Evolutionary conservation across 2,888 invertebrate genomes (phyloP).

Genomic region (Scaptomyza caliginosa): DNA sequence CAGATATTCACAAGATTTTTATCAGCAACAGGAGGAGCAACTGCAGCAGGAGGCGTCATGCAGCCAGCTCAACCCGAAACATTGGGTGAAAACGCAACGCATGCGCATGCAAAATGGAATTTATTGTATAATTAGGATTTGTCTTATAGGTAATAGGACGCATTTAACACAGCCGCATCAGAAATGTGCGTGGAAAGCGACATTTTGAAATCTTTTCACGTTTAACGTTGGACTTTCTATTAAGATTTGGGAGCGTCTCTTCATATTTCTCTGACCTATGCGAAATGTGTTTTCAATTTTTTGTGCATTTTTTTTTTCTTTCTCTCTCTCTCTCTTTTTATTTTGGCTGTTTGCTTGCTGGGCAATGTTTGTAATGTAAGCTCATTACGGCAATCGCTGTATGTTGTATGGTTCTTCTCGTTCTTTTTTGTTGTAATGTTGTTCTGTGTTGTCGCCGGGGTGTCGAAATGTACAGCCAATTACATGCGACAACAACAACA

Average conservation of each 20-base stretch:
- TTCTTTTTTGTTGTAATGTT: constrained; percentile 34
- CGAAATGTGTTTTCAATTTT: background rate
- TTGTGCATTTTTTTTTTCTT: background rate
- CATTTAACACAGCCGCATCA: constrained; percentile 64
- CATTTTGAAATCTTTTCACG: constrained; percentile 28
- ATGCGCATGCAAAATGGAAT: constrained; percentile 80
- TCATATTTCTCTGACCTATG: constrained; percentile 44
- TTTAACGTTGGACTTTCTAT: constrained; percentile 34
- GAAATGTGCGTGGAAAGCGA: constrained; percentile 54
- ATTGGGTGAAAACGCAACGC: constrained; percentile 69
- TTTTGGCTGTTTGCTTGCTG: background rate
- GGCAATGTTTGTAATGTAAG: constrained; percentile 67
- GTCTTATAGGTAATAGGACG: constrained; percentile 81
- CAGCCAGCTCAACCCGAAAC: constrained; percentile 55
- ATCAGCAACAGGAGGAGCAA: constrained; percentile 54
- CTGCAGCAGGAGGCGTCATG: constrained; percentile 29
- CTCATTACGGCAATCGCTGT: constrained; percentile 66
- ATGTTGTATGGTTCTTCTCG: constrained; percentile 21
- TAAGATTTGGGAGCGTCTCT: constrained; percentile 37
- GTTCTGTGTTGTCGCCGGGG: constrained; percentile 70
- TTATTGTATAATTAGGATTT: constrained; percentile 83
- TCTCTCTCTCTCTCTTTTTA: too few species aligned
- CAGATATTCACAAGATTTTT: constrained; percentile 74
- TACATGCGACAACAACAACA: constrained; percentile 67
- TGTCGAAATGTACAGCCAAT: constrained; percentile 78